These are phyloP conservation scores for Peucedramus taeniatus DNA, from an alignment of 2,113 vertebrate genomes.

Conservation along the genomic window DNA sequence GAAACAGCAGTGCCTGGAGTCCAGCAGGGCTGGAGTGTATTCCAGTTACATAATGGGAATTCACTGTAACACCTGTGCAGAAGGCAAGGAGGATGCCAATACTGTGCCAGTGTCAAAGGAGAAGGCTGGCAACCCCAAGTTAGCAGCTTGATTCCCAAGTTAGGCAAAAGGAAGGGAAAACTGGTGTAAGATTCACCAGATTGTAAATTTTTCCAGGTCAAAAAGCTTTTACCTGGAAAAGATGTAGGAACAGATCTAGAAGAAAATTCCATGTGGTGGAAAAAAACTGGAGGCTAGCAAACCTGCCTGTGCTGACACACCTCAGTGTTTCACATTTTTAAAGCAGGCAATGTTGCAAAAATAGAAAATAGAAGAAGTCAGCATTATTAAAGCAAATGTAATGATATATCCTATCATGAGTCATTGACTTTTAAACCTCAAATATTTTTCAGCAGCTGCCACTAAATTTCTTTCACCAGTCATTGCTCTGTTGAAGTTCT, in stretches of 20 bases:
- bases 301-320: background rate
- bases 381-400: background rate
- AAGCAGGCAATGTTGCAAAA: background rate
- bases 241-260: background rate
- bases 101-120: background rate
- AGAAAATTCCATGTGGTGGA: background rate
- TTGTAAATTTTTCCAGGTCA: background rate
- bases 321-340: background rate
- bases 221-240: background rate
- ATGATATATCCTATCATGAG: background rate
- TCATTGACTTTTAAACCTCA: constrained; percentile 9
- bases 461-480: background rate
- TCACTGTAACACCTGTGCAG: background rate
- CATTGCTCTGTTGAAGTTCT: background rate
- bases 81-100: background rate
- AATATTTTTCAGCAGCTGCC: background rate
- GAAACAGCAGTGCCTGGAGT: background rate
- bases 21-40: background rate
- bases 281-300: background rate
- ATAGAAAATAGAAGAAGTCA: background rate
- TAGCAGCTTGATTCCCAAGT: background rate
- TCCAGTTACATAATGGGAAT: background rate
- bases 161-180: background rate
- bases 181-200: background rate
- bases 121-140: background rate